phyloP scores from a whole-genome alignment of 2,113 vertebrate genomes.

The Chamaea fasciata region DNA sequence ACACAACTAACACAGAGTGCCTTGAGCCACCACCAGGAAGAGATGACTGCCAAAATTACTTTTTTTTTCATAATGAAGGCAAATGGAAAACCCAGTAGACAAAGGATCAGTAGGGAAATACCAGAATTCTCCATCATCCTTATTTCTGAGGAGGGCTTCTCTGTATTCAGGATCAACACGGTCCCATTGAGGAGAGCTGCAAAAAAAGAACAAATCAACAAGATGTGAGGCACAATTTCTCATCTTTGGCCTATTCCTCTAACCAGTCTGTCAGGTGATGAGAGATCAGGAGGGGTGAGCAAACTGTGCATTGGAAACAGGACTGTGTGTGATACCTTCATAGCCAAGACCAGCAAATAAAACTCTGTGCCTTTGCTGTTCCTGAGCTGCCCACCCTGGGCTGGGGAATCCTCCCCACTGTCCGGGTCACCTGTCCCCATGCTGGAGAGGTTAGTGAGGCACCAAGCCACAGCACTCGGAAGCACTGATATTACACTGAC shows the following conservation, averaged over 20 bases:
- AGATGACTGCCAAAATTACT: background rate
- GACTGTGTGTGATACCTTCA: background rate
- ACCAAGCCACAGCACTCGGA: background rate
- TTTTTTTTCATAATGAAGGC: background rate
- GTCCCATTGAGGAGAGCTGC: constrained; percentile 70
- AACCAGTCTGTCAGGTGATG: background rate
- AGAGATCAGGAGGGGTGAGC: background rate
- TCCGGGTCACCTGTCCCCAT: background rate
- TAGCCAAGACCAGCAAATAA: background rate
- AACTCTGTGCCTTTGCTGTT: background rate
- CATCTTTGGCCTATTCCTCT: background rate
- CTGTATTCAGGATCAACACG: background rate
- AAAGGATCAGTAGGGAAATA: constrained; percentile 28
- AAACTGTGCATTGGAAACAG: background rate
- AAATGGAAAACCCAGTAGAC: background rate
- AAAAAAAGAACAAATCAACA: background rate
- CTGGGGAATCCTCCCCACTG: background rate
- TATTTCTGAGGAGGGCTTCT: constrained; percentile 36
- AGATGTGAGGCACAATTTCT: background rate
- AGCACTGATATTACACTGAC: background rate
- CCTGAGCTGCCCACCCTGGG: background rate
- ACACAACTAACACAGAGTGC: background rate
- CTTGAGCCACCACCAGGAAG: background rate
- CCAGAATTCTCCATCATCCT: constrained; percentile 77
- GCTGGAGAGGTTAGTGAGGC: background rate